Conservation (phyloP, 2,888 invertebrate species). For the Hoplodrina blanda region DNA sequence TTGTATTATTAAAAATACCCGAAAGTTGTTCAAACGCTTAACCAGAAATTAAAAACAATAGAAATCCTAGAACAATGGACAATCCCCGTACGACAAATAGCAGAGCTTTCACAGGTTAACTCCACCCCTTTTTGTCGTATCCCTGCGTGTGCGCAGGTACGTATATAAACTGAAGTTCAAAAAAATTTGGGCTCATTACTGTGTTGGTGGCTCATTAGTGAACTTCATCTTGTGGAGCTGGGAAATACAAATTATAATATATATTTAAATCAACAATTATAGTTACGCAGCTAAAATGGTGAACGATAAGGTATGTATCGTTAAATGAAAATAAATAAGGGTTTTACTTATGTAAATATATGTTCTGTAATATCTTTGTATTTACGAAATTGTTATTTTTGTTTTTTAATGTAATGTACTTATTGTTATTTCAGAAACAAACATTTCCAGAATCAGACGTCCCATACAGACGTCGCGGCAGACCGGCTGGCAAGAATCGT, state of each 20-base stretch:
- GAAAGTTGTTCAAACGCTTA: not conserved
- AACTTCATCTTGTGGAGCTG: not conserved
- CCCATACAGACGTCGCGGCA: conserved; percentile 67
- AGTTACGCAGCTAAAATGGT: conserved; percentile 19
- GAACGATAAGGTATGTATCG: conserved; percentile 25
- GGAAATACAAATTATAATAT: not conserved
- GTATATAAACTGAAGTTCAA: conserved; percentile 20
- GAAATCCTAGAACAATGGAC: conserved; percentile 19
- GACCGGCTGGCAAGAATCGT: conserved; percentile 73
- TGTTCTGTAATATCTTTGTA: no score
- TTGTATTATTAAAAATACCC: conserved; percentile 13
- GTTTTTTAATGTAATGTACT: not conserved
- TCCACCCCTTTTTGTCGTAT: conserved; percentile 45
- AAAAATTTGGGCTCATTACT: conserved; percentile 16
- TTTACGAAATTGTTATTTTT: no score
- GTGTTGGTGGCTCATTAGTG: conserved; percentile 13
- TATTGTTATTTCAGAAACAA: conserved; percentile 19
- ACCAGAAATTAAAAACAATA: conserved; percentile 15
- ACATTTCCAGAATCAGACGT: not conserved
- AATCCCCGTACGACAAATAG: conserved; percentile 9
- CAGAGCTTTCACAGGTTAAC: not conserved
- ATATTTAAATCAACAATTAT: not conserved
- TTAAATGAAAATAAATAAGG: not conserved
- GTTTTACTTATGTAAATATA: not conserved
- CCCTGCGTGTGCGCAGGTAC: conserved; percentile 52